Conservation (phyloP, 2,888 invertebrate genomes). For the Heliconius erato region DNA sequence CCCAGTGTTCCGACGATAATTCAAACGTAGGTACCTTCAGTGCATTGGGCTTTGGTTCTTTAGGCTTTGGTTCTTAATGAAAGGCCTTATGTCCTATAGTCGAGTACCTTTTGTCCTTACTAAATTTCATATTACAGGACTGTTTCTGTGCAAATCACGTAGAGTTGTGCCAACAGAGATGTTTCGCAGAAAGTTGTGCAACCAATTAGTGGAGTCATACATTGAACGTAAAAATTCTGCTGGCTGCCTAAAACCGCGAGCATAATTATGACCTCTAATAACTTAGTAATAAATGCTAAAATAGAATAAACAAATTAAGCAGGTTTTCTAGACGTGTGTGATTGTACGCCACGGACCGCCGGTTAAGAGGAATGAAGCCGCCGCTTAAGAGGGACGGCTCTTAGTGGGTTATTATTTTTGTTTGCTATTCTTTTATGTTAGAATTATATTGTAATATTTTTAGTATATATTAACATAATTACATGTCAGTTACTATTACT, state of each 20-base stretch:
- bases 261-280: conserved; percentile 51
- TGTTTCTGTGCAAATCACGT: conserved; percentile 63
- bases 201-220: conserved; percentile 70
- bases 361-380: conserved; percentile 73
- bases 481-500: conserved; percentile 8
- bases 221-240: conserved; percentile 53
- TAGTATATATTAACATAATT: conserved; percentile 34
- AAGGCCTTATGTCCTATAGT: conserved; percentile 51
- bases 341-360: conserved; percentile 69
- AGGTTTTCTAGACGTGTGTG: conserved; percentile 48
- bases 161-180: conserved; percentile 65
- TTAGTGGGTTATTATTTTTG: conserved; percentile 65
- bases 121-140: conserved; percentile 49
- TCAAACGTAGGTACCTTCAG: conserved; percentile 57
- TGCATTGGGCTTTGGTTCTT: conserved; percentile 38
- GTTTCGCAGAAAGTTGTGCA: conserved; percentile 69
- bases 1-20: conserved; percentile 66
- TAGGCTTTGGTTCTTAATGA: conserved; percentile 55
- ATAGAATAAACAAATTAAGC: conserved; percentile 43
- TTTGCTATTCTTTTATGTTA: conserved; percentile 55
- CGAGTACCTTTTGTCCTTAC: conserved; percentile 48
- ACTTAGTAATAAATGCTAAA: conserved; percentile 39
- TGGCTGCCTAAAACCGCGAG: conserved; percentile 45
- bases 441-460: conserved; percentile 42
- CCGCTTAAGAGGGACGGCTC: conserved; percentile 54